These are phyloP conservation scores for Rhabdomys dilectus DNA, from an alignment of 2,113 vertebrate genomes.

Conservation along the genomic window DNA sequence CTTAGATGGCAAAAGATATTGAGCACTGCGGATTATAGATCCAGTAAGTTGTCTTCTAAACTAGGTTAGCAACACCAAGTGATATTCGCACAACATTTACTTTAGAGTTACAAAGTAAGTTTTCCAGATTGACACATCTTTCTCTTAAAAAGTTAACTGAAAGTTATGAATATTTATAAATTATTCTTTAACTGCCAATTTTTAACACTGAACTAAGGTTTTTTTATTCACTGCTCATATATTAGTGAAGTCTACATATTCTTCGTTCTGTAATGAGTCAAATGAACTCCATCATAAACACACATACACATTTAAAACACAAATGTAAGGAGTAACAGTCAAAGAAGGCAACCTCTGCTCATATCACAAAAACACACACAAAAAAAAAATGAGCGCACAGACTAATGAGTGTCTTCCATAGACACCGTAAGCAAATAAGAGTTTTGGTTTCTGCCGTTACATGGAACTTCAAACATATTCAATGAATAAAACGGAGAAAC, in stretches of 20 bases:
- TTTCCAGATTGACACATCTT: neutral
- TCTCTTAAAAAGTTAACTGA: neutral
- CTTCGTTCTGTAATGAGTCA: neutral
- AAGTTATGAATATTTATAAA: neutral
- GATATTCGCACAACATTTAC: neutral
- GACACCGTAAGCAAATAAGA: neutral
- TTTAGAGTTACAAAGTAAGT: neutral
- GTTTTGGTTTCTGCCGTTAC: neutral
- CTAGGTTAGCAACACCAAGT: neutral
- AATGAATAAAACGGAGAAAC: rapidly evolving
- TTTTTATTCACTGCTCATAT: neutral
- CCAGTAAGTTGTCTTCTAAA: neutral
- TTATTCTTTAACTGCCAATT: neutral
- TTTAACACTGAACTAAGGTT: neutral
- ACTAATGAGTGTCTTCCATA: neutral
- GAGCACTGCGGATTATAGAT: neutral
- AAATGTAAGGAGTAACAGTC: neutral
- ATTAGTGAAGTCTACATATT: neutral
- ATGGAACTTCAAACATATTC: neutral
- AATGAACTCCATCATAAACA: neutral
- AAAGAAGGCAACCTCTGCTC: neutral
- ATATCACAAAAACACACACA: neutral
- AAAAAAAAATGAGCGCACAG: neutral
- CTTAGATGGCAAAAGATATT: neutral
- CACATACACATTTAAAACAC: neutral